Evolutionary conservation across 2,113 vertebrate genomes (phyloP).

Genomic region (Aegypius monachus): DNA sequence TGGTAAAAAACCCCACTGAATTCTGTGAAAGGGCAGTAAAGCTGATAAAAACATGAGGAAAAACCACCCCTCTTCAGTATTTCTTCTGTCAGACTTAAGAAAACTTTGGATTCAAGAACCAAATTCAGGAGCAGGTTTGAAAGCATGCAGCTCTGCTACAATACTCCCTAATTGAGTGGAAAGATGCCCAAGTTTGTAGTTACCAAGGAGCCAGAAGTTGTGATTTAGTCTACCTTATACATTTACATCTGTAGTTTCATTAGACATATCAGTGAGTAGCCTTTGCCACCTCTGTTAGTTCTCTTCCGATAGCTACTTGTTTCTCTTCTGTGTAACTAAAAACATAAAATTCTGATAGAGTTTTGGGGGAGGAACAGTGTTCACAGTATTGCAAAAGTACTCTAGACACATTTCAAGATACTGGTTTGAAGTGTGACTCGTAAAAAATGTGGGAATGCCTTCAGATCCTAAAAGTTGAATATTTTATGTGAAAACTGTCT

Average conservation of each 20-base stretch:
- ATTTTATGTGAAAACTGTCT: background rate
- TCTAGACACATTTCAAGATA: background rate
- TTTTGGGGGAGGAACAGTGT: background rate
- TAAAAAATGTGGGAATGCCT: background rate
- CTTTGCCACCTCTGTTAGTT: background rate
- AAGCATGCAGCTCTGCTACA: background rate
- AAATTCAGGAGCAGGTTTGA: background rate
- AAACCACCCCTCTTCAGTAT: accelerated
- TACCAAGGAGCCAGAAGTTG: background rate
- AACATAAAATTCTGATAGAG: background rate
- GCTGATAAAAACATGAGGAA: background rate
- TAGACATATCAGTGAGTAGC: background rate
- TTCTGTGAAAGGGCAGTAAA: background rate
- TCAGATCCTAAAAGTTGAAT: background rate
- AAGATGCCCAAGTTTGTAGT: background rate
- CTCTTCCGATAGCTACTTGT: background rate
- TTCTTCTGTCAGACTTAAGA: background rate
- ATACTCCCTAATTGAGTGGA: background rate
- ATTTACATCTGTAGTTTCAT: background rate
- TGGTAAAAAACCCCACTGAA: background rate
- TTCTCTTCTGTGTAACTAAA: background rate
- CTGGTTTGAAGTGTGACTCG: background rate
- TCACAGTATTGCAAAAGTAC: background rate
- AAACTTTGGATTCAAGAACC: background rate
- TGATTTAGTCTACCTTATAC: background rate